These are phyloP conservation scores for Smittia sp. DNA, from an alignment of 2,888 invertebrate genomes.

Conservation along the genomic window DNA sequence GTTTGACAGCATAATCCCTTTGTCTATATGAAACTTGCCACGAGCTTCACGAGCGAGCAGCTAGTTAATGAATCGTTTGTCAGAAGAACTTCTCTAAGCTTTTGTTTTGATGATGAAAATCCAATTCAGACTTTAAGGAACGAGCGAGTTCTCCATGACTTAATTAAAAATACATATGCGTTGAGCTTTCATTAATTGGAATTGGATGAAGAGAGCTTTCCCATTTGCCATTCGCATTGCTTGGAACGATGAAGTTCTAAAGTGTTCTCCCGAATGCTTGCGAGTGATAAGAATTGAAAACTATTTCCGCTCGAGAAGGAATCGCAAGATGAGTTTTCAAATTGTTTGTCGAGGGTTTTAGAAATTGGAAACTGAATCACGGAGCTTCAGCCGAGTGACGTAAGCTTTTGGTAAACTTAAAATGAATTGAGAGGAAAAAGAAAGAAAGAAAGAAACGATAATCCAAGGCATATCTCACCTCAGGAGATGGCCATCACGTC, in stretches of 20 bases:
- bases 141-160: background rate
- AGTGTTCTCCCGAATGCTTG: background rate
- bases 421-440: background rate
- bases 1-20: no score
- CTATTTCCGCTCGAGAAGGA: slow-evolving; percentile 1
- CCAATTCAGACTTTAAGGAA: background rate
- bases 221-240: background rate
- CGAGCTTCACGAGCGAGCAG: no score
- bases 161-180: slow-evolving; percentile 37
- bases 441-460: background rate
- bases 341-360: background rate
- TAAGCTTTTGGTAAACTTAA: no score
- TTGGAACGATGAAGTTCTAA: background rate
- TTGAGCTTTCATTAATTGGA: slow-evolving; percentile 36
- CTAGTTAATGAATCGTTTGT: no score
- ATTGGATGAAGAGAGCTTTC: slow-evolving; percentile 23
- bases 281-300: slow-evolving; percentile 1
- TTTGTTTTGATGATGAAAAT: slow-evolving; percentile 13
- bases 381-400: no score
- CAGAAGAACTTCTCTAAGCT: no score
- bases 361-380: background rate
- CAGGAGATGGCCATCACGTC: slow-evolving; percentile 82
- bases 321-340: background rate
- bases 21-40: no score
- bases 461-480: slow-evolving; percentile 58